phyloP scores from a whole-genome alignment of 2,888 invertebrate genomes.

The Agonum fuliginosum region DNA sequence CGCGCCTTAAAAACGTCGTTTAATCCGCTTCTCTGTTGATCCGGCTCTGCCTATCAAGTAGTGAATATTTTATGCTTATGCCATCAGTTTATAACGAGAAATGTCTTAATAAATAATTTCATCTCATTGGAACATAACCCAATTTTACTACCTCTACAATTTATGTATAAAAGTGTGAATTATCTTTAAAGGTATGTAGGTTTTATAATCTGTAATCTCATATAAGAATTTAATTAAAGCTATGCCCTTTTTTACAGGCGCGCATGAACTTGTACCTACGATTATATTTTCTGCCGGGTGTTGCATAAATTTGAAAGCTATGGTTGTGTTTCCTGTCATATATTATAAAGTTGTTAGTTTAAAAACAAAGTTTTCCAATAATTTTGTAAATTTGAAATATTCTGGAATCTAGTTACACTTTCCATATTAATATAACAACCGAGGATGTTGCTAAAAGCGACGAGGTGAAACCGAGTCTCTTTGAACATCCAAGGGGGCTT shows the following conservation, averaged over 20 bases:
- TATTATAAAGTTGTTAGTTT: slow-evolving; percentile 11
- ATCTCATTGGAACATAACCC: neutral
- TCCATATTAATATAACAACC: too few relatives aligned
- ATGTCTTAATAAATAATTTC: slow-evolving; percentile 7
- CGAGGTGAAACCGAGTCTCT: too few relatives aligned
- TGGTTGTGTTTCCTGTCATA: neutral
- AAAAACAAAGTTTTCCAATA: slow-evolving; percentile 31
- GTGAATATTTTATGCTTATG: neutral
- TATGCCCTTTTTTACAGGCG: neutral
- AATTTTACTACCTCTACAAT: neutral
- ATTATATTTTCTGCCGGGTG: slow-evolving; percentile 12
- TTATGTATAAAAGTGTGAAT: slow-evolving; percentile 17
- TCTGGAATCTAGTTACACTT: neutral
- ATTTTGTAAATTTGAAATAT: slow-evolving; percentile 2
- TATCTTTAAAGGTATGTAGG: neutral
- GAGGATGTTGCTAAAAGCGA: too few relatives aligned
- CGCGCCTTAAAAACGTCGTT: too few relatives aligned
- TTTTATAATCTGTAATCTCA: neutral
- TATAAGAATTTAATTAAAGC: neutral
- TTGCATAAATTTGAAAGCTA: slow-evolving; percentile 18
- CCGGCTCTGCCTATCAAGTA: too few relatives aligned
- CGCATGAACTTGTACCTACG: neutral
- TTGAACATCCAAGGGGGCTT: too few relatives aligned
- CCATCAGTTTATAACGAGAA: neutral
- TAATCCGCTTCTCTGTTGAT: too few relatives aligned